These are phyloP conservation scores for Neolamprologus fasciatus DNA, from an alignment of 2,113 vertebrate species.

Conservation along the genomic window DNA sequence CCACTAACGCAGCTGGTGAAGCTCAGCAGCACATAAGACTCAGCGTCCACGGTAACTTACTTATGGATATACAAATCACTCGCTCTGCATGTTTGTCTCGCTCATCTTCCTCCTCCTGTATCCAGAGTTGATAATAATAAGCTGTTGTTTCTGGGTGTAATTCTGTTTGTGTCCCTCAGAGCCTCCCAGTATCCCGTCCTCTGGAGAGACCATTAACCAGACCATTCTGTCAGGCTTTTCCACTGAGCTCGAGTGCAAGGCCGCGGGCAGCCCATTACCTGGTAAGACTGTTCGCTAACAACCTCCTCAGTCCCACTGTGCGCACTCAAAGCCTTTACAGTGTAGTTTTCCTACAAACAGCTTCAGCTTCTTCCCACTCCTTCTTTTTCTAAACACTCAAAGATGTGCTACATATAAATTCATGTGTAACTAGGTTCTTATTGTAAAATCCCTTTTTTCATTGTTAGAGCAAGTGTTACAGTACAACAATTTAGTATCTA, in stretches of 20 bases:
- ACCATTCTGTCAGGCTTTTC: slow-evolving; percentile 82
- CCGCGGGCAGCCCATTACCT: slow-evolving; percentile 82
- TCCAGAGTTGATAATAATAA: not conserved
- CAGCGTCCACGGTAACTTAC: slow-evolving; percentile 84
- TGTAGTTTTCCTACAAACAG: not conserved
- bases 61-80: not conserved
- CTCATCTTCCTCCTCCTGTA: not conserved
- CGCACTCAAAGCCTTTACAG: not conserved
- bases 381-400: not conserved
- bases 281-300: slow-evolving; percentile 59
- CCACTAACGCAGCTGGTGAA: slow-evolving; percentile 93
- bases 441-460: not conserved
- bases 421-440: not conserved
- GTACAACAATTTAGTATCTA: not conserved
- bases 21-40: slow-evolving; percentile 80
- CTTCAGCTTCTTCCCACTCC: not conserved
- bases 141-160: not conserved
- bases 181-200: slow-evolving; percentile 79
- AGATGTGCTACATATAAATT: not conserved
- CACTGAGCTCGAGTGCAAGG: slow-evolving; percentile 83
- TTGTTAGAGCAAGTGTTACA: not conserved
- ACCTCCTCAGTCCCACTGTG: not conserved
- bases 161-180: slow-evolving; percentile 69
- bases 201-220: slow-evolving; percentile 81
- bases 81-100: not conserved